Percentiles rank a stretch among this genome's conserved stretches.
phyloP scores from a whole-genome alignment of 2,888 invertebrate species.

The Phengaris arion region DNA sequence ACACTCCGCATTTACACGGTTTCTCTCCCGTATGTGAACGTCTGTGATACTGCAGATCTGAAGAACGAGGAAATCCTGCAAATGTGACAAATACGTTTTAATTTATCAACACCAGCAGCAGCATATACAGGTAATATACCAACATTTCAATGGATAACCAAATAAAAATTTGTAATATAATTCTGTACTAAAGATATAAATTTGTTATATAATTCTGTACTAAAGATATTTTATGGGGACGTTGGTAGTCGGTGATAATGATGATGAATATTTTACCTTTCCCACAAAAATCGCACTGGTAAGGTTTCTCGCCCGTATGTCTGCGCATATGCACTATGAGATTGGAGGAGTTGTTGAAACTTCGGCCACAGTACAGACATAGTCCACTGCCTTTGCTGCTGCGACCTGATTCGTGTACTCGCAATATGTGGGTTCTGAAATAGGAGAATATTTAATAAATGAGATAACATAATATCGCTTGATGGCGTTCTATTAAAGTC shows the following conservation, averaged over 20 bases:
- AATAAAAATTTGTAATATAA: too few relatives aligned
- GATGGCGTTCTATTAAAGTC: too few relatives aligned
- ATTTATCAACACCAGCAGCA: too few relatives aligned
- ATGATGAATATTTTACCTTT: slow-evolving; percentile 59
- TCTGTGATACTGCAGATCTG: slow-evolving; percentile 81
- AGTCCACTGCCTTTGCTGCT: slow-evolving; percentile 57
- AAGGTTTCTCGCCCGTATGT: slow-evolving; percentile 83
- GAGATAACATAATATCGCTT: too few relatives aligned
- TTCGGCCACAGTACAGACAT: slow-evolving; percentile 81
- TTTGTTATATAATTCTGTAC: too few relatives aligned
- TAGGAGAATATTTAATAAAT: slow-evolving; percentile 12
- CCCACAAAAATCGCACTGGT: slow-evolving; percentile 81
- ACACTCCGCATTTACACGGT: slow-evolving; percentile 74
- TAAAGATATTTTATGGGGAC: too few relatives aligned
- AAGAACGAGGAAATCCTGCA: slow-evolving; percentile 80
- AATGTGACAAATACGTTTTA: slow-evolving; percentile 26
- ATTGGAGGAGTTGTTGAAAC: slow-evolving; percentile 81
- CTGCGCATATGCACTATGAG: slow-evolving; percentile 83
- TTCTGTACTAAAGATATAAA: too few relatives aligned
- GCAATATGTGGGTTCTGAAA: slow-evolving; percentile 71
- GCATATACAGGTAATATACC: too few relatives aligned
- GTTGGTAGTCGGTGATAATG: too few relatives aligned
- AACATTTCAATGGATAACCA: too few relatives aligned
- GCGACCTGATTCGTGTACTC: slow-evolving; percentile 70
- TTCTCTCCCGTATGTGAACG: slow-evolving; percentile 82